A percentile compares a stretch with the other conserved stretches of the same genome.
Evolutionary conservation across 2,797 vertebrate species (phyloP).

Genomic region (Adelosebastes latens): DNA sequence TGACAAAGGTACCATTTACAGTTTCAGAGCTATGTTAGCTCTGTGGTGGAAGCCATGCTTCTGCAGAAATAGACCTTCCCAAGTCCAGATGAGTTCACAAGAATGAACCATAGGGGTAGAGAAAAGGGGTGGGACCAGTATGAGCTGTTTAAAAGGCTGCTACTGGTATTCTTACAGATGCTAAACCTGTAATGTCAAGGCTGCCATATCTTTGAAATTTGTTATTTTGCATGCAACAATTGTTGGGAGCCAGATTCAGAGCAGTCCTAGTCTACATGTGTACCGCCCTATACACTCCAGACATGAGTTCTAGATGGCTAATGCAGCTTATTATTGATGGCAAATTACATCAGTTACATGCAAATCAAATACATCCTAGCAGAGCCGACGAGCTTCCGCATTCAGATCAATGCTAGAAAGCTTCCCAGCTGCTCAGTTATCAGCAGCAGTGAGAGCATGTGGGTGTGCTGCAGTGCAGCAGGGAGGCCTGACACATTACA

Average conservation of each 20-base stretch:
- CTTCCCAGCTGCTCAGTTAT: slow-evolving; percentile 34
- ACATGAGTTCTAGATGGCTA: neutral
- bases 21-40: slow-evolving; percentile 10
- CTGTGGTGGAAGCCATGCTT: neutral
- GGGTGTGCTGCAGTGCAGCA: slow-evolving; percentile 75
- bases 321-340: neutral
- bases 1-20: slow-evolving; percentile 64
- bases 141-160: neutral
- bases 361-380: slow-evolving; percentile 17
- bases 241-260: neutral
- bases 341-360: neutral
- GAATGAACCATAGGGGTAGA: neutral
- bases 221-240: neutral
- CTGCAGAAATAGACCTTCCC: neutral
- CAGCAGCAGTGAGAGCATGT: slow-evolving; percentile 44
- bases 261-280: neutral
- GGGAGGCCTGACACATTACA: slow-evolving; percentile 62
- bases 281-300: neutral
- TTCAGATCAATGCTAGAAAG: slow-evolving; percentile 45
- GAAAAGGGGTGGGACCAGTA: neutral
- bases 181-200: neutral
- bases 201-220: neutral
- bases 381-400: neutral
- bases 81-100: neutral
- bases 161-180: neutral